Evolutionary conservation across 1,140 invertebrate species (phyloP).

Genomic region (Psix sp.): DNA sequence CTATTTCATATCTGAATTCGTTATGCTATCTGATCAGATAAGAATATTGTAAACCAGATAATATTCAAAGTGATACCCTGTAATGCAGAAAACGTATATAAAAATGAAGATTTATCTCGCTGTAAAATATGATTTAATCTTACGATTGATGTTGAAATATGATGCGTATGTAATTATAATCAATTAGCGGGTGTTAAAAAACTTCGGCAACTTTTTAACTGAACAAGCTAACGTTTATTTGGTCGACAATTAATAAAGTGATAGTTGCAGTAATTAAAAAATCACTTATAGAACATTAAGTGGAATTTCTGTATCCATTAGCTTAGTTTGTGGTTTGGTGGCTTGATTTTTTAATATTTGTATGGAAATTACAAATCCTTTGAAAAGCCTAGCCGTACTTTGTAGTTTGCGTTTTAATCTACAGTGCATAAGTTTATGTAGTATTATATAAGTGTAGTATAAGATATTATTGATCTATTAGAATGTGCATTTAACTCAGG

Average conservation of each 20-base stretch:
- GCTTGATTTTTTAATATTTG: conserved; percentile 14
- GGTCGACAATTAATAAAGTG: not conserved
- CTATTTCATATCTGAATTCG: not conserved
- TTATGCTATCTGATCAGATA: not conserved
- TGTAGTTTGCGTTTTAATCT: not conserved
- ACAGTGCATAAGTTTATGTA: not conserved
- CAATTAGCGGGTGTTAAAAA: too few relatives aligned
- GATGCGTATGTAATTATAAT: too few relatives aligned
- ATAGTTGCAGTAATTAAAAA: not conserved
- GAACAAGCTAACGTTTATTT: too few relatives aligned
- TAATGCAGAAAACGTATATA: too few relatives aligned
- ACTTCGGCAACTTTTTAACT: too few relatives aligned
- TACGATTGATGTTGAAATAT: too few relatives aligned
- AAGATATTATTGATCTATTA: too few relatives aligned
- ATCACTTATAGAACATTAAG: not conserved
- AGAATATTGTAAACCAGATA: too few relatives aligned
- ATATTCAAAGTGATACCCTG: too few relatives aligned
- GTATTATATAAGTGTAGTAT: too few relatives aligned
- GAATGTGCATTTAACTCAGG: conserved; percentile 3
- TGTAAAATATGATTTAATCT: too few relatives aligned
- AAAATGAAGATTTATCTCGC: too few relatives aligned
- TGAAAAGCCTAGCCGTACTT: not conserved
- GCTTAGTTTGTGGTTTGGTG: conserved; percentile 9
- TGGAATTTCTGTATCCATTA: conserved; percentile 2
- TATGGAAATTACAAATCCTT: conserved; percentile 5